phyloP scores from a whole-genome alignment of 2,113 vertebrate genomes.

The Cranoglanis bouderius region DNA sequence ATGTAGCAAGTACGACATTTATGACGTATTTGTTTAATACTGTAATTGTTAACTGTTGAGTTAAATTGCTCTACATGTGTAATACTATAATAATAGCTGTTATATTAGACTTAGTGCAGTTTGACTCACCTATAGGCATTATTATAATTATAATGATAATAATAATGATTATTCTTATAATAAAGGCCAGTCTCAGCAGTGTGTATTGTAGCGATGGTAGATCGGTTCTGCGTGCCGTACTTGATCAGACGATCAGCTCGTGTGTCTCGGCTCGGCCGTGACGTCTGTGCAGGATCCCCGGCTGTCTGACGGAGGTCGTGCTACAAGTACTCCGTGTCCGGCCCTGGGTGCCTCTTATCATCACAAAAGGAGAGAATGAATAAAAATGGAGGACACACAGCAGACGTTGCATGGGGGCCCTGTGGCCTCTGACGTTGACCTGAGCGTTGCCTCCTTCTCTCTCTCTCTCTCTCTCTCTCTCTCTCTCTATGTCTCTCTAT shows the following conservation, averaged over 20 bases:
- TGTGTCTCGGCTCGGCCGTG: neutral
- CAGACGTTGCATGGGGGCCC: constrained; percentile 76
- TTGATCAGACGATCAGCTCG: neutral
- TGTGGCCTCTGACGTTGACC: constrained; percentile 78
- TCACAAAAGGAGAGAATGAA: constrained; percentile 81
- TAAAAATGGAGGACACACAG: constrained; percentile 75
- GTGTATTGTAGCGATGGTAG: neutral
- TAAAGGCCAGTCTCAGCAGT: neutral
- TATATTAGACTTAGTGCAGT: neutral
- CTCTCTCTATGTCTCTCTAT: constrained; percentile 60
- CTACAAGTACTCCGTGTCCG: constrained; percentile 69
- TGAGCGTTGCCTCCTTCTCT: constrained; percentile 66
- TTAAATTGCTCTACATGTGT: neutral
- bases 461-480: constrained; percentile 41
- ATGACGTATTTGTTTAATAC: neutral
- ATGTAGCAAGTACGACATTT: neutral
- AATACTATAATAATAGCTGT: neutral
- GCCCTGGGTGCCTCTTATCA: constrained; percentile 76
- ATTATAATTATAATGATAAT: neutral
- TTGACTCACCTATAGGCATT: neutral
- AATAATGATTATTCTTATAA: neutral
- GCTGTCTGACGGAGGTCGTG: neutral
- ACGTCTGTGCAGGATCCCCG: constrained; percentile 6
- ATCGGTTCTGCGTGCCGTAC: neutral
- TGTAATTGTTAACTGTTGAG: neutral